Percentiles rank a stretch among this genome's conserved stretches.
Evolutionary conservation across 2,888 invertebrate genomes (phyloP).

Genomic region (Chromoteleia sp.): DNA sequence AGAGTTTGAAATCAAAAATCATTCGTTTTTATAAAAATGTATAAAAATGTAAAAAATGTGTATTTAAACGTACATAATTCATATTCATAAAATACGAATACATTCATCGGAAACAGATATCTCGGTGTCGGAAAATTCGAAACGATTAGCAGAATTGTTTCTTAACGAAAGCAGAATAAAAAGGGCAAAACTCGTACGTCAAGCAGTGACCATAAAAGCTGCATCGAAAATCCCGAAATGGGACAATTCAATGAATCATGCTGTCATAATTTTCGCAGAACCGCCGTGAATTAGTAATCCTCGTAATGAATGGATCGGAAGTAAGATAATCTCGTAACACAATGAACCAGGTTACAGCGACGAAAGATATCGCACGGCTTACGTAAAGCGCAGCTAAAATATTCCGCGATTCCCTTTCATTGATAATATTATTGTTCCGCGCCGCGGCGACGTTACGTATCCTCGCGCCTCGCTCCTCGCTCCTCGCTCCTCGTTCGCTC

Average conservation of each 20-base stretch:
- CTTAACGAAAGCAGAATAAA: neutral
- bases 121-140: neutral
- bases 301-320: slow-evolving; percentile 62
- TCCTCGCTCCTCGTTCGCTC: slow-evolving; percentile 1
- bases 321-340: slow-evolving; percentile 60
- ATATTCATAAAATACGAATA: neutral
- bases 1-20: too few species aligned
- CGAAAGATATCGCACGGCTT: slow-evolving; percentile 50
- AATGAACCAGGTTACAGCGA: slow-evolving; percentile 47
- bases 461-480: neutral
- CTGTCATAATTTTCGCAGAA: slow-evolving; percentile 38
- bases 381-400: slow-evolving; percentile 47
- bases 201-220: slow-evolving; percentile 22
- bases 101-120: neutral
- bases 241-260: slow-evolving; percentile 50
- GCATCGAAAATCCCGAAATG: slow-evolving; percentile 32
- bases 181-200: neutral
- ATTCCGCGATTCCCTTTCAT: slow-evolving; percentile 36
- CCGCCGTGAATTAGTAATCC: slow-evolving; percentile 54
- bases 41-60: too few species aligned
- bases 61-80: too few species aligned
- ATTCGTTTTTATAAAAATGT: too few species aligned
- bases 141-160: neutral
- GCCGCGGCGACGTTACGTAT: neutral
- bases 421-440: slow-evolving; percentile 33